Evolutionary conservation across 2,888 invertebrate genomes (phyloP).

Genomic region (Diaphora mendica): DNA sequence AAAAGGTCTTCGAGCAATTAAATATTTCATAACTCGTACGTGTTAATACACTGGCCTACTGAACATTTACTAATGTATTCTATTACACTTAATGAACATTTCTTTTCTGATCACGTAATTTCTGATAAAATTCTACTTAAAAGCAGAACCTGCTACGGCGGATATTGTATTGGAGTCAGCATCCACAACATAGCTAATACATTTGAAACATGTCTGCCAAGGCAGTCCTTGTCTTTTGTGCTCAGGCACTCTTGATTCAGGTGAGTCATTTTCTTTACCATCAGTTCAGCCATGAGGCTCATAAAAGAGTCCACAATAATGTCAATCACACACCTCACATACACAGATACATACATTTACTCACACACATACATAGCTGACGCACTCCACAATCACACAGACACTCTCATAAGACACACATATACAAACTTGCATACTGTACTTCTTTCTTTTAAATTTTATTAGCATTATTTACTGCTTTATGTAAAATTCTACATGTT

Average conservation of each 20-base stretch:
- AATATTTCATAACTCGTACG: conserved; percentile 9
- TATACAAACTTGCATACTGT: too few relatives aligned
- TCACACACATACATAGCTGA: too few relatives aligned
- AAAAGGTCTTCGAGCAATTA: background rate
- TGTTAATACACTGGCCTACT: conserved; percentile 8
- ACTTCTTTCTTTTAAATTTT: too few relatives aligned
- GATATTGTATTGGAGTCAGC: background rate
- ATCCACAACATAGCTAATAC: background rate
- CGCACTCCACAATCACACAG: too few relatives aligned
- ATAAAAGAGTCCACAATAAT: too few relatives aligned
- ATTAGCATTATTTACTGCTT: too few relatives aligned
- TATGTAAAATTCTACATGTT: too few relatives aligned
- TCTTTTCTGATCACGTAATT: conserved; percentile 4
- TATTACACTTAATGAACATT: conserved; percentile 5
- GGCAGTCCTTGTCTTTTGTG: conserved; percentile 30
- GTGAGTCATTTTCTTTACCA: conserved; percentile 13
- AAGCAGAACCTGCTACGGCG: background rate
- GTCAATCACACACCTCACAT: too few relatives aligned
- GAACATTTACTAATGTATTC: background rate
- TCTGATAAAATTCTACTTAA: conserved; percentile 1
- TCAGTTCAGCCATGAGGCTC: background rate
- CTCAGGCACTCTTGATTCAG: conserved; percentile 34
- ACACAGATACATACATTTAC: too few relatives aligned
- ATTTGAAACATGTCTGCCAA: conserved; percentile 34
- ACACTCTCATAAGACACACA: too few relatives aligned